A percentile compares a stretch with the other conserved stretches of the same genome.
phyloP scores from a whole-genome alignment of 1,140 invertebrate genomes.

The Papilio machaon region DNA sequence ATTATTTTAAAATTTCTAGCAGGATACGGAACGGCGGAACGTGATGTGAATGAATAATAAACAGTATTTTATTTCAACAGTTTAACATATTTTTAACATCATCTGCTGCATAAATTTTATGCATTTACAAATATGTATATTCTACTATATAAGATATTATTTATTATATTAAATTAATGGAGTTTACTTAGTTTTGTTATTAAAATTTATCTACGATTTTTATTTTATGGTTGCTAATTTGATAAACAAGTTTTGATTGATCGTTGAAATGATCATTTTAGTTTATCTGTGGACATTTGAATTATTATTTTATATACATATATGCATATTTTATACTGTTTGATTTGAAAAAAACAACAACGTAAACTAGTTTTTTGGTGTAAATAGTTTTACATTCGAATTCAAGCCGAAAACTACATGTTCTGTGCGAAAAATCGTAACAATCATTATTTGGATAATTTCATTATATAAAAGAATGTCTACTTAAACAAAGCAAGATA shows the following conservation, averaged over 20 bases:
- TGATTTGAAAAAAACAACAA: neutral
- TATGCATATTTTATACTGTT: neutral
- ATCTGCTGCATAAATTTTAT: constrained; percentile 6
- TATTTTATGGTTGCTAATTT: constrained; percentile 38
- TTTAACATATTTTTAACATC: neutral
- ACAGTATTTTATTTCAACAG: neutral
- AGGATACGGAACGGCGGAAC: neutral
- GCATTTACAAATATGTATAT: constrained; percentile 21
- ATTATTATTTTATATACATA: neutral
- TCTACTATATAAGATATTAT: neutral
- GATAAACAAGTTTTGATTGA: constrained; percentile 30
- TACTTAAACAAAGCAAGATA: no score
- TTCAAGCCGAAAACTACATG: neutral
- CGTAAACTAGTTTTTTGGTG: neutral
- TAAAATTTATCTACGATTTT: constrained; percentile 19
- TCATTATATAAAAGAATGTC: no score
- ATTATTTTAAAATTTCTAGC: neutral
- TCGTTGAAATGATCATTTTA: constrained; percentile 29
- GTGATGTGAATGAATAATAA: neutral
- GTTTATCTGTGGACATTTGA: neutral
- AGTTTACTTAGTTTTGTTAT: constrained; percentile 37
- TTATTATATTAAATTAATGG: constrained; percentile 33
- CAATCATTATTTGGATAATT: no score
- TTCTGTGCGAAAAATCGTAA: neutral
- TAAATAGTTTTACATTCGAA: neutral